Evolutionary conservation across 2,797 vertebrate species (phyloP), one percentile per base, ranked within the genome.

Genomic region (Pseudochirops corinnae): DNA sequence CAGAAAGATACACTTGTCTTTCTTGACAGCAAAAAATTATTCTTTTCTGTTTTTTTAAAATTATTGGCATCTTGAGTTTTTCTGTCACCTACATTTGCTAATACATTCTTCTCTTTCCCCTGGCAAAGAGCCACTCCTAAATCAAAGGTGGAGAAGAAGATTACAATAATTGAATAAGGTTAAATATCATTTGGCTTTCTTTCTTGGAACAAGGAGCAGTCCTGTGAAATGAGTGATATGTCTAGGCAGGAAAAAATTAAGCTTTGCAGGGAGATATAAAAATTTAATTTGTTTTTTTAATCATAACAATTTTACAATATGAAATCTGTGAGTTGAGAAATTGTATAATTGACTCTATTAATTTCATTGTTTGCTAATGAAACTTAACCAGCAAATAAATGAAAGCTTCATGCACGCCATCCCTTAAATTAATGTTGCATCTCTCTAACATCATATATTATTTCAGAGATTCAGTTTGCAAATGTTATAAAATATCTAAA

Each of bases 311-410:
- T 91, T 39, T 95, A 21, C 67, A 90, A 67, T 60, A 21, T 93
- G 60, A 62, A 97, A 93, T 11, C 53, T 91, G 0, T 67, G 62
- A 93, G 92, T 95, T 96, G 94, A 96, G 60, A 92, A 95, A 93
- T 60, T 53, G 56, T 56, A 56, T 24, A 53, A 28, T 5, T 82
- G 74, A 56, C n/a, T 53, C 1, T 31, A 26, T 93, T 94, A 96
- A 95, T 94, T 95, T 97, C 67, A 56, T 92, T 93, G 46, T 95
- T 94, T 5, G 55, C 11, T 91, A 56, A 95, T 91, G 14, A 60
- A 90, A 67, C 33, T 92, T 31, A 28, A 31, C 93, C 26, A 91
- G 28, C 24, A 94, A 67, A 91, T 90, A 53, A 94, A 74, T 74
- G 39, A 90, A 95, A 96, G n/a, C 11, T 39, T 93, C 55, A 93